phyloP scores from a whole-genome alignment of 30 jellyfish, hydroid and myxozoan species.

The Cassiopea xamachana region DNA sequence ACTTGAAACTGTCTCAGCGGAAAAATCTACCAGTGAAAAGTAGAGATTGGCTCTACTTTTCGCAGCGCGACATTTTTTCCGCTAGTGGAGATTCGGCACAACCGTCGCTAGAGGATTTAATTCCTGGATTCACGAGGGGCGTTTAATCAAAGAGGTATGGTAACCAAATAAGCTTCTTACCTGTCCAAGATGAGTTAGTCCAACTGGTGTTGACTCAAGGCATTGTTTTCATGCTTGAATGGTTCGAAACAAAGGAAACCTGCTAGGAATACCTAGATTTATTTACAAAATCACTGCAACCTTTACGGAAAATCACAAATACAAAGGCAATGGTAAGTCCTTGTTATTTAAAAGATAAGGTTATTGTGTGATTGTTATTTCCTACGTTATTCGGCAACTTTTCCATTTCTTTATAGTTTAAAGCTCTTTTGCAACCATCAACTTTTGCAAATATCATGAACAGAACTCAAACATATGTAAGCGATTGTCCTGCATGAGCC shows the following conservation, averaged over 20 bases:
- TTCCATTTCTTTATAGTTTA: too few species aligned
- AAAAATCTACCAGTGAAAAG: too few species aligned
- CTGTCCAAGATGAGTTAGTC: background rate
- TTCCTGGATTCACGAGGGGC: background rate
- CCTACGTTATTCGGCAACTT: too few species aligned
- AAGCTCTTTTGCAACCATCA: too few species aligned
- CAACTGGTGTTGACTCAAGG: constrained; percentile 29
- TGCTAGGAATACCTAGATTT: constrained; percentile 6
- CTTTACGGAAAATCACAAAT: constrained; percentile 21
- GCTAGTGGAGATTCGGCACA: too few species aligned
- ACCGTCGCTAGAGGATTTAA: too few species aligned
- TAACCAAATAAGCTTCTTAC: background rate
- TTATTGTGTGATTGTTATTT: background rate
- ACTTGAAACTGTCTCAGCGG: too few species aligned
- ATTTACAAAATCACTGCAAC: constrained; percentile 42
- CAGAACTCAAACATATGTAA: too few species aligned
- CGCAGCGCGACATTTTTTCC: too few species aligned
- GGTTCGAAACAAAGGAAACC: constrained; percentile 47
- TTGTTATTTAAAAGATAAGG: constrained; percentile 1
- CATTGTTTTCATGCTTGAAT: constrained; percentile 22
- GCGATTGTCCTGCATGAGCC: too few species aligned
- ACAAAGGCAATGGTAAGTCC: constrained; percentile 6
- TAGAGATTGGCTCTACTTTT: too few species aligned
- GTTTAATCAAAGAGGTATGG: background rate
- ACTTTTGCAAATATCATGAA: too few species aligned